phyloP scores from a whole-genome alignment of 2,888 invertebrate species.

The Macrosiphum euphorbiae region DNA sequence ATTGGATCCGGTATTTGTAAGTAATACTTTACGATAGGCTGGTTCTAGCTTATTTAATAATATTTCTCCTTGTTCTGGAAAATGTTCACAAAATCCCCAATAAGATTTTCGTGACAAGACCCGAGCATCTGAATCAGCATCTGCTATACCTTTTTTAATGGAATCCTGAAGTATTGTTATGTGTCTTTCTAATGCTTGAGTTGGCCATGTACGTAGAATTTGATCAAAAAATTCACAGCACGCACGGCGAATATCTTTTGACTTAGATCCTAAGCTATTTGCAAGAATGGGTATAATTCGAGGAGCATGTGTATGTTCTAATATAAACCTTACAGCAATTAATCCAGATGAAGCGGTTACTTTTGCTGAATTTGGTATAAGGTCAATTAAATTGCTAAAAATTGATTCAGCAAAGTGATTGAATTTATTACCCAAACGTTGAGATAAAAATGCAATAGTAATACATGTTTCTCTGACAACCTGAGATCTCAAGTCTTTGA shows the following conservation, averaged over 20 bases:
- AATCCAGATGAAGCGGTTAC: constrained; percentile 92
- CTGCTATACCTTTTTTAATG: constrained; percentile 87
- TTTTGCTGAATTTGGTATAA: constrained; percentile 96
- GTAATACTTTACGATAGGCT: constrained; percentile 76
- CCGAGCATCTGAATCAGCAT: constrained; percentile 93
- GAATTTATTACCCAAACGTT: constrained; percentile 84
- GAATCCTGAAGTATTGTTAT: constrained; percentile 83
- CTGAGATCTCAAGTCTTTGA: constrained; percentile 91
- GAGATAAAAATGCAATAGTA: constrained; percentile 92
- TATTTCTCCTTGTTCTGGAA: constrained; percentile 89
- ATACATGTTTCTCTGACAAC: constrained; percentile 97
- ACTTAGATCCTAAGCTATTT: constrained; percentile 85
- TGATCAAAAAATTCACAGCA: constrained; percentile 87
- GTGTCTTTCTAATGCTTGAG: constrained; percentile 85
- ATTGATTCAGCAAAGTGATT: constrained; percentile 89
- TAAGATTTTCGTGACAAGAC: constrained; percentile 85
- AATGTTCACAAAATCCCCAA: constrained; percentile 89
- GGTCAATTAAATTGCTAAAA: constrained; percentile 85
- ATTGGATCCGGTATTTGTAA: constrained; percentile 71
- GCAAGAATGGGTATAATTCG: constrained; percentile 85
- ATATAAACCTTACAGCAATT: constrained; percentile 88
- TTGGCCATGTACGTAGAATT: constrained; percentile 89
- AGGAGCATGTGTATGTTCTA: constrained; percentile 85
- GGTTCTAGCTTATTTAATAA: constrained; percentile 87
- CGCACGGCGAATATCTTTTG: constrained; percentile 87